Evolutionary conservation across 2,113 vertebrate species (phyloP), one percentile per base, ranked within the genome.

Genomic region (Dipodomys ordii): DNA sequence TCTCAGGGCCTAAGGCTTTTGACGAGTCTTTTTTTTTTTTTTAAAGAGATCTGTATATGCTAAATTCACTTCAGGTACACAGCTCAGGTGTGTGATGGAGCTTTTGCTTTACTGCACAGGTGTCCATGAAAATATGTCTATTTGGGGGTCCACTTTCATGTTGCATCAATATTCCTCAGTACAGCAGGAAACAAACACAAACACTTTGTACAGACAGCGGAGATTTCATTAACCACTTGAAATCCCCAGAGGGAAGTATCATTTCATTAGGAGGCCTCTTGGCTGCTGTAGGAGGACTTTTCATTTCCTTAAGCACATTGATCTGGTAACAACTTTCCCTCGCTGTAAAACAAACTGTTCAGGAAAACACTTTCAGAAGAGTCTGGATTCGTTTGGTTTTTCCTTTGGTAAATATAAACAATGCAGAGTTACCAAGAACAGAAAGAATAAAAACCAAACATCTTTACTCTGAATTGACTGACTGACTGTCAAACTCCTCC

Each of bases 251-350:
- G 95, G 39, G 68, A 93, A 92, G 85, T 94, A 64, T 60, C 81
- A 85, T 96, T 96, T 96, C 95, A 86, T 95, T 94, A 97, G 92
- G 86, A 85, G 73, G 74, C 89, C 94, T 95, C 91, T 93, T 94
- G 94, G 89, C 88, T 92, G 68, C 94, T 96, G 92, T 57, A 57
- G 12, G 15, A 95, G 84, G 49, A 68, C 87, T 95, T 96, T 97
- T 96, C 74, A 95, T 94, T 95, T 94, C 91, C 89, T 91, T 87
- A 91, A 97, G 96, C 71, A 81, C 86, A 94, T 82, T n/a, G 95
- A 90, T 96, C 79, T 85, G 91, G 78, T 82, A 94, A 93, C 92
- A 86, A 67, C 46, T 82, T 91, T 91, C 65, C 88, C 87, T 86
- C n/a, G 80, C 53, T 87, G 87, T 76, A 89, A 94, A 91, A 89